Evolutionary conservation across 2,888 invertebrate species (phyloP).

Genomic region (Torymus tubicola): DNA sequence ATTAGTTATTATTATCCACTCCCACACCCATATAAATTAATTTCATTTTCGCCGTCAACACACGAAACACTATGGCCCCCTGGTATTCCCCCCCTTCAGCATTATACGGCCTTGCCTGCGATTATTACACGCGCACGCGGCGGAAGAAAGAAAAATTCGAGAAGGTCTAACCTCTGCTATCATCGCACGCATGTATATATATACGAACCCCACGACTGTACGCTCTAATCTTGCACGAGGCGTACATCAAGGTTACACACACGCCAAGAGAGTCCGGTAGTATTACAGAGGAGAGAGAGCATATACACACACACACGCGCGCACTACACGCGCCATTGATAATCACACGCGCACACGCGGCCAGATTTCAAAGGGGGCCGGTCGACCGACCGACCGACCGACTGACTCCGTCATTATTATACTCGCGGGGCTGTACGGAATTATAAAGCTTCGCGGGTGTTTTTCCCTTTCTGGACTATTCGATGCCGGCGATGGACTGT

Average conservation of each 20-base stretch:
- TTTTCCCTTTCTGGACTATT: not conserved
- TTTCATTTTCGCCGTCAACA: not conserved
- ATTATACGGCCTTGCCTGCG: not conserved
- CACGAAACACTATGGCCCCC: no score
- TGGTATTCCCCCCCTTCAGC: not conserved
- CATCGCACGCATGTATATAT: not conserved
- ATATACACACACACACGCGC: no score
- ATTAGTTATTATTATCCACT: no score
- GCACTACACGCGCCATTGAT: conserved; percentile 38
- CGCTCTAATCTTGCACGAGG: conserved; percentile 29
- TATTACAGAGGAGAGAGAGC: conserved; percentile 14
- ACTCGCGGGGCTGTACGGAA: not conserved
- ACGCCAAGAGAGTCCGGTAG: conserved; percentile 9
- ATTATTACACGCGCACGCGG: conserved; percentile 2
- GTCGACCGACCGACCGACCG: conserved; percentile 5
- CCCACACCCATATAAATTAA: not conserved
- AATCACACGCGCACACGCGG: conserved; percentile 15
- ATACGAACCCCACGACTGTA: not conserved
- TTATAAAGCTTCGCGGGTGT: not conserved
- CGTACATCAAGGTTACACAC: conserved; percentile 8
- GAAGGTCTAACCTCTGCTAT: not conserved
- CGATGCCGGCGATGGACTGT: no score
- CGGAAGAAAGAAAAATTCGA: not conserved
- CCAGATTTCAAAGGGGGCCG: conserved; percentile 30
- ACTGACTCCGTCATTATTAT: conserved; percentile 30